Conservation (phyloP, 2,888 invertebrate genomes). For the Sphinx pinastri region DNA sequence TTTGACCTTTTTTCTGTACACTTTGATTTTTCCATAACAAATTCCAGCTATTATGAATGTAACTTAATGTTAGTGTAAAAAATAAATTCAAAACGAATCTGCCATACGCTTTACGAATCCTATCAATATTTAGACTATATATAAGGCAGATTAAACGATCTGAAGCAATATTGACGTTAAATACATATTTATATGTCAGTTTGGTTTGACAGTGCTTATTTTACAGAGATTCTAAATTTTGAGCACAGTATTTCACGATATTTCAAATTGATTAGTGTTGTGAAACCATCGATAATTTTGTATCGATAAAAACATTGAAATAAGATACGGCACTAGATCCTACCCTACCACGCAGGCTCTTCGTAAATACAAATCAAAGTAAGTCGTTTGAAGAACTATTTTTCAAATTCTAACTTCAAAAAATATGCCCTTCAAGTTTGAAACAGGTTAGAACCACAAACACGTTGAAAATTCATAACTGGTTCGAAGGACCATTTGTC, state of each 20-base stretch:
- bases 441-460: not conserved
- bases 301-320: too few relatives aligned
- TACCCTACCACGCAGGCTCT: too few relatives aligned
- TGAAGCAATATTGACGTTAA: slow-evolving; percentile 31
- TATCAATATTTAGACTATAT: slow-evolving; percentile 22
- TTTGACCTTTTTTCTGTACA: too few relatives aligned
- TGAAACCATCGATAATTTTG: not conserved
- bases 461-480: too few relatives aligned
- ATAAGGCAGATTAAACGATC: slow-evolving; percentile 31
- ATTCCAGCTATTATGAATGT: not conserved
- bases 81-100: slow-evolving; percentile 19
- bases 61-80: slow-evolving; percentile 9
- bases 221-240: slow-evolving; percentile 10
- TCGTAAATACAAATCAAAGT: too few relatives aligned
- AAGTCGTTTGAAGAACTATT: too few relatives aligned
- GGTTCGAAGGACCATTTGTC: too few relatives aligned
- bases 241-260: not conserved
- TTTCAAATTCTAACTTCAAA: too few relatives aligned
- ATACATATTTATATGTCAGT: slow-evolving; percentile 50
- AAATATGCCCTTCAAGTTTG: too few relatives aligned
- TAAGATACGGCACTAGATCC: too few relatives aligned
- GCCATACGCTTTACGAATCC: slow-evolving; percentile 1
- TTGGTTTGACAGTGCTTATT: slow-evolving; percentile 27
- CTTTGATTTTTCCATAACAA: not conserved
- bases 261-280: not conserved